A percentile compares a stretch with the other conserved stretches of the same genome.
Evolutionary conservation across 2,888 invertebrate species (phyloP).

Genomic region (Dolichomitus sp.): DNA sequence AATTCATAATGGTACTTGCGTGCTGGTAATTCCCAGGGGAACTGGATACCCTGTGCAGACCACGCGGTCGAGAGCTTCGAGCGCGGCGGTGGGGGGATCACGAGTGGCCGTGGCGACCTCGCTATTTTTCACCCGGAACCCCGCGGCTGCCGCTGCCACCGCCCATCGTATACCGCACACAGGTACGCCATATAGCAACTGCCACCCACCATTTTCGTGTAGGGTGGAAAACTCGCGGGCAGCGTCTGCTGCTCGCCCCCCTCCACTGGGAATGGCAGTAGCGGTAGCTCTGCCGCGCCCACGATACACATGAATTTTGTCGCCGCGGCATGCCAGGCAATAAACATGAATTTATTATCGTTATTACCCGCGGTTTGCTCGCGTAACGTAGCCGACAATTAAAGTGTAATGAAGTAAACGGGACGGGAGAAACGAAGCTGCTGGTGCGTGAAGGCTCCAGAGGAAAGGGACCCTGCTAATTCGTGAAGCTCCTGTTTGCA

Average conservation of each 20-base stretch:
- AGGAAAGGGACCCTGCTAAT: conserved; percentile 4
- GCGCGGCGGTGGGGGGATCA: conserved; percentile 37
- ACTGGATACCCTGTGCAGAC: conserved; percentile 60
- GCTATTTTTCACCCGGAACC: conserved; percentile 74
- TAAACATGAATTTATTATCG: conserved; percentile 80
- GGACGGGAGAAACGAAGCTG: conserved; percentile 16
- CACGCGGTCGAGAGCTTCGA: conserved; percentile 43
- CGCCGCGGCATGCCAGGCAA: conserved; percentile 70
- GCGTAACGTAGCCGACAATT: conserved; percentile 67
- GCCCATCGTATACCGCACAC: conserved; percentile 17
- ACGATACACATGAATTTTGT: conserved; percentile 61
- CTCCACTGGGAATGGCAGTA: conserved; percentile 27
- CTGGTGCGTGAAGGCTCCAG: conserved; percentile 10
- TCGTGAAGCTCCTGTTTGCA: conserved; percentile 17
- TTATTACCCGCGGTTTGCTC: conserved; percentile 70
- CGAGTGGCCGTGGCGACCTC: conserved; percentile 71
- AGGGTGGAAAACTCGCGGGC: conserved; percentile 38
- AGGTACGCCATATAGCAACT: conserved; percentile 17
- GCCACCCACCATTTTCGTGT: conserved; percentile 33
- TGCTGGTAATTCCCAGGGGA: conserved; percentile 78
- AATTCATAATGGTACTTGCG: conserved; percentile 82
- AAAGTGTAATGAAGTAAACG: conserved; percentile 73
- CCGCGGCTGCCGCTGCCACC: conserved; percentile 40
- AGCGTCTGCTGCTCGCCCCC: conserved; percentile 29
- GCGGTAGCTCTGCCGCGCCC: conserved; percentile 9